A percentile compares a stretch with the other conserved stretches of the same genome.
Evolutionary conservation across 2,797 vertebrate species (phyloP).

Genomic region (Poecile montanus): DNA sequence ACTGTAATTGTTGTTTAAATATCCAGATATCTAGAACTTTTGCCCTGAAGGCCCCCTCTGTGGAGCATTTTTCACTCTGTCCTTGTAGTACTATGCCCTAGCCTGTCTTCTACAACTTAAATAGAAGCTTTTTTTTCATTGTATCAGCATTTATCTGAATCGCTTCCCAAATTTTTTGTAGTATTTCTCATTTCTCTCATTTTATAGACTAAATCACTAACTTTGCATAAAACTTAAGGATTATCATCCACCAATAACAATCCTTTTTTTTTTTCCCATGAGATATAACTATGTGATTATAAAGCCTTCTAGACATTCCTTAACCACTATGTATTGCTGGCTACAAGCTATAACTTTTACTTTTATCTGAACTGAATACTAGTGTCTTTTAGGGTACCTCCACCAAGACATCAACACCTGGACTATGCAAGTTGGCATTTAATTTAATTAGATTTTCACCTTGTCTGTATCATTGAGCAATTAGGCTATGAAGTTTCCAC

Average conservation of each 20-base stretch:
- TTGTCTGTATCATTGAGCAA: not conserved
- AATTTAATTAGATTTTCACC: not conserved
- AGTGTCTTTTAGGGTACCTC: not conserved
- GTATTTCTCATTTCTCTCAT: not conserved
- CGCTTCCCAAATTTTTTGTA: not conserved
- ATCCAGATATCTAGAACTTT: not conserved
- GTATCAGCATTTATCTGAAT: not conserved
- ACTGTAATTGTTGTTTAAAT: not conserved
- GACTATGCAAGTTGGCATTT: not conserved
- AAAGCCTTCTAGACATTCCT: not conserved
- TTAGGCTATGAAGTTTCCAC: not conserved
- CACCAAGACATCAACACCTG: not conserved
- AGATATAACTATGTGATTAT: not conserved
- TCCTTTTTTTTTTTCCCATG: not conserved
- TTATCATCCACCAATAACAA: not conserved
- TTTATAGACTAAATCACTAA: not conserved
- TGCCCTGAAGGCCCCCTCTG: not conserved
- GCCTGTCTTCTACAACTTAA: not conserved
- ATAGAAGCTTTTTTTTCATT: not conserved
- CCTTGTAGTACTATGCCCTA: not conserved
- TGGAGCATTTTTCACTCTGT: not conserved
- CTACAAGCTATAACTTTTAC: not conserved
- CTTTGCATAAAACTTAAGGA: not conserved
- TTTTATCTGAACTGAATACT: not conserved
- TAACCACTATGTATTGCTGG: not conserved